Conservation (phyloP, 2,888 invertebrate species). For the Hypercompe scribonia region DNA sequence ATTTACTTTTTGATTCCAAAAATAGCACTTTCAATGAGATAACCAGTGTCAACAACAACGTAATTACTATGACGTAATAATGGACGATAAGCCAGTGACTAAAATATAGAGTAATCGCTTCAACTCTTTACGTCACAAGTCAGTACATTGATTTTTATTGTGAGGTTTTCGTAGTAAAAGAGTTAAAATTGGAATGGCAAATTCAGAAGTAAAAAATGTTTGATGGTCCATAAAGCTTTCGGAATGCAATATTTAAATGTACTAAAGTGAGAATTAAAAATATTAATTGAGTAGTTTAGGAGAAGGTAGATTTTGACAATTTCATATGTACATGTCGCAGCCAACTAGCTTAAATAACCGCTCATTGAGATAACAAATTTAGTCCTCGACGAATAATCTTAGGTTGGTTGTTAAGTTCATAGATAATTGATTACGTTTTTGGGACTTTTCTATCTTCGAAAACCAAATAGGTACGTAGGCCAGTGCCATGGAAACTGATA, state of each 20-base stretch:
- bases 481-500: too few relatives aligned
- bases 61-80: conserved; percentile 4
- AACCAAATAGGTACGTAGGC: too few relatives aligned
- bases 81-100: background rate
- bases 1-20: background rate
- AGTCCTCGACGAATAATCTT: too few relatives aligned
- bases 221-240: conserved; percentile 37
- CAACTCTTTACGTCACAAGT: background rate
- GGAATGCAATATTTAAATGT: conserved; percentile 33
- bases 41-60: background rate
- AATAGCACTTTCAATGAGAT: conserved; percentile 1
- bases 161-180: conserved; percentile 22
- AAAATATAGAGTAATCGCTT: background rate
- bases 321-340: background rate
- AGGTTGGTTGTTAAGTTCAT: too few relatives aligned
- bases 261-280: conserved; percentile 31
- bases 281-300: conserved; percentile 30
- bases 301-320: background rate
- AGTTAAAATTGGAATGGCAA: conserved; percentile 31
- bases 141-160: conserved; percentile 9
- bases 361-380: too few relatives aligned
- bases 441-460: too few relatives aligned
- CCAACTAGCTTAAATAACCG: too few relatives aligned
- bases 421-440: too few relatives aligned
- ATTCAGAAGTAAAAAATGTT: conserved; percentile 36